A percentile compares a stretch with the other conserved stretches of the same genome.
These are phyloP conservation scores for Prunella fulvescens DNA, from an alignment of 2,113 vertebrate genomes.

Conservation along the genomic window DNA sequence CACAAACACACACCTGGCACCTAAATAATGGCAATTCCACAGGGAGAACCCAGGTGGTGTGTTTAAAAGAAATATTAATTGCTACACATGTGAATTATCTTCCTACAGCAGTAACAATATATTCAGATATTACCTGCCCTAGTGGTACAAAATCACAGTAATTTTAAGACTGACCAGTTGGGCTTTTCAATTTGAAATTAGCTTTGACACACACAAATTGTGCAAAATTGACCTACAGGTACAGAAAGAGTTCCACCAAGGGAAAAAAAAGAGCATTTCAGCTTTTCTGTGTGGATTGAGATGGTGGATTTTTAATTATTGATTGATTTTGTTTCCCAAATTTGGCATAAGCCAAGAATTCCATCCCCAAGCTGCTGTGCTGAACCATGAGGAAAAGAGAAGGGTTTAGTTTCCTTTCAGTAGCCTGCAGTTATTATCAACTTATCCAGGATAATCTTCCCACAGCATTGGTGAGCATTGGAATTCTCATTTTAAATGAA, in stretches of 20 bases:
- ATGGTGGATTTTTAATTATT: background rate
- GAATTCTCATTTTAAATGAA: background rate
- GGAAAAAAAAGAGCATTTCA: background rate
- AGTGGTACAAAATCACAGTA: background rate
- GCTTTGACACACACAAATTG: background rate
- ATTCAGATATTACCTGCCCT: background rate
- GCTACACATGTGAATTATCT: accelerated
- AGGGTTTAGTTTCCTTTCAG: background rate
- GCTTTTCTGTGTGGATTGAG: background rate
- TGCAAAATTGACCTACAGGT: background rate
- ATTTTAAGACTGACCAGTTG: background rate
- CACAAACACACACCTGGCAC: background rate
- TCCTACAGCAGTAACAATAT: background rate
- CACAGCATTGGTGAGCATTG: background rate
- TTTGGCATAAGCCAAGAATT: background rate
- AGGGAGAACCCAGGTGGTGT: background rate
- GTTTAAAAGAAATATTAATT: background rate
- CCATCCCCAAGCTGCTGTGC: accelerated
- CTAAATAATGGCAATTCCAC: background rate
- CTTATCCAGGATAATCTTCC: background rate
- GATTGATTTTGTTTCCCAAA: background rate
- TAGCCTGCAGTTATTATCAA: background rate
- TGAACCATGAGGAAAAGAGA: background rate
- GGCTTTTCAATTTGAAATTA: background rate
- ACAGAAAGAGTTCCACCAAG: background rate